These are phyloP conservation scores for Paedocypris sp. DNA, from an alignment of 2,113 vertebrate genomes.

Conservation along the genomic window DNA sequence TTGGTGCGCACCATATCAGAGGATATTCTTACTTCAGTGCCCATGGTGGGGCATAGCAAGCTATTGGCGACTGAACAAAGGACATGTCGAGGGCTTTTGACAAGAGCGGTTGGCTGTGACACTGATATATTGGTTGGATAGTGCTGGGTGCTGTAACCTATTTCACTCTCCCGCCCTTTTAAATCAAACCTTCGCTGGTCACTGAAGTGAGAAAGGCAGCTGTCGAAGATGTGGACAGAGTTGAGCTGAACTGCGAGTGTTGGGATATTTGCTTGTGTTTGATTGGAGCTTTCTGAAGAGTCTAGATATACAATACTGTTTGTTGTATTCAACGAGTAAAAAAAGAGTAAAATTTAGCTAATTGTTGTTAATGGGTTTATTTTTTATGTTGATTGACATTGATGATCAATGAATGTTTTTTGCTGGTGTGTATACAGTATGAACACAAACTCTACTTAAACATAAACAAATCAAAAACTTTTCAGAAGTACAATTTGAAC, in stretches of 20 bases:
- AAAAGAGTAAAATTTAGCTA: too few species aligned
- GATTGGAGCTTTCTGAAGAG: too few species aligned
- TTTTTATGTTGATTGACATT: too few species aligned
- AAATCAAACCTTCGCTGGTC: constrained; percentile 50
- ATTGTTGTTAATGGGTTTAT: too few species aligned
- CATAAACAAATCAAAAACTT: too few species aligned
- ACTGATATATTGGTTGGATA: neutral
- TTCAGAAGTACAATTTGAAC: too few species aligned
- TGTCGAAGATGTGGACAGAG: constrained; percentile 47
- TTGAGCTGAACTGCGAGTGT: constrained; percentile 36
- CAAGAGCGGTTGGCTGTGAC: neutral
- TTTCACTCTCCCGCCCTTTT: neutral
- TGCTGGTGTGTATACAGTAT: too few species aligned
- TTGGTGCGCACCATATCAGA: neutral
- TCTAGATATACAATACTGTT: too few species aligned
- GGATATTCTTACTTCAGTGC: constrained; percentile 21
- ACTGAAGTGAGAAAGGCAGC: constrained; percentile 48
- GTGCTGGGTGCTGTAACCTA: neutral
- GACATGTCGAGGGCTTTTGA: neutral
- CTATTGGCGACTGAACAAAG: neutral
- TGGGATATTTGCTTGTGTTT: too few species aligned
- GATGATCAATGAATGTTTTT: too few species aligned
- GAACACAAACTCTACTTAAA: too few species aligned
- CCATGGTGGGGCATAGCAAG: constrained; percentile 14
- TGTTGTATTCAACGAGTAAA: too few species aligned